A percentile compares a stretch with the other conserved stretches of the same genome.
phyloP scores from a whole-genome alignment of 2,888 invertebrate genomes.

The Eupithecia abbreviata region DNA sequence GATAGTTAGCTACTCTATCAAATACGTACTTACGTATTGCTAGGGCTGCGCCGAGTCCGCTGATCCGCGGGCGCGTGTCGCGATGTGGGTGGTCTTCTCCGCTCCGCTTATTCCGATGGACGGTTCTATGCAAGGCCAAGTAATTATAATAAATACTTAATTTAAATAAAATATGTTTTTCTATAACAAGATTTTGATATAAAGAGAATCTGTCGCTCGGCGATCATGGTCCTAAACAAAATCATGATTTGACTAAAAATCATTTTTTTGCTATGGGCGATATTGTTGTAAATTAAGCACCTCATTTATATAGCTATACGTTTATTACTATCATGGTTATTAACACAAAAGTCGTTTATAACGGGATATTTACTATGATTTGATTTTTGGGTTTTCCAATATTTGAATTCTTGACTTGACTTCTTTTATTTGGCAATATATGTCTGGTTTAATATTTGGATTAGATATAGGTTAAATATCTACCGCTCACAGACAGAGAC shows the following conservation, averaged over 20 bases:
- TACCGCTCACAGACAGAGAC: background rate
- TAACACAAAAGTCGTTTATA: background rate
- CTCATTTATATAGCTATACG: background rate
- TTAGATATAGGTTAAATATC: background rate
- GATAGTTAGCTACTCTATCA: no score
- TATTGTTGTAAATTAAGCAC: background rate
- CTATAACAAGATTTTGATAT: background rate
- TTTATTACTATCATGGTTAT: background rate
- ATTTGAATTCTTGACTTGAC: background rate
- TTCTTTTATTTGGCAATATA: background rate
- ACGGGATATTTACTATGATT: no score
- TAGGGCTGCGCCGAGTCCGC: slow-evolving; percentile 23
- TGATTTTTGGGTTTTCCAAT: no score
- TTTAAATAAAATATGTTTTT: no score
- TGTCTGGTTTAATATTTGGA: background rate
- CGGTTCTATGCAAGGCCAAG: slow-evolving; percentile 30
- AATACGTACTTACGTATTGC: background rate
- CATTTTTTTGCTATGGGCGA: background rate
- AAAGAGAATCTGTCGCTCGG: background rate
- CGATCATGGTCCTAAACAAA: background rate
- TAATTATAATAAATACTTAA: background rate
- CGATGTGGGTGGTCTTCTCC: slow-evolving; percentile 61
- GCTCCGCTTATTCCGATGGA: slow-evolving; percentile 44
- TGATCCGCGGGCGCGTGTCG: slow-evolving; percentile 60
- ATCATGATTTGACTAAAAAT: background rate